Evolutionary conservation across 2,113 vertebrate genomes (phyloP).

Genomic region (Lycocorax pyrrhopterus): DNA sequence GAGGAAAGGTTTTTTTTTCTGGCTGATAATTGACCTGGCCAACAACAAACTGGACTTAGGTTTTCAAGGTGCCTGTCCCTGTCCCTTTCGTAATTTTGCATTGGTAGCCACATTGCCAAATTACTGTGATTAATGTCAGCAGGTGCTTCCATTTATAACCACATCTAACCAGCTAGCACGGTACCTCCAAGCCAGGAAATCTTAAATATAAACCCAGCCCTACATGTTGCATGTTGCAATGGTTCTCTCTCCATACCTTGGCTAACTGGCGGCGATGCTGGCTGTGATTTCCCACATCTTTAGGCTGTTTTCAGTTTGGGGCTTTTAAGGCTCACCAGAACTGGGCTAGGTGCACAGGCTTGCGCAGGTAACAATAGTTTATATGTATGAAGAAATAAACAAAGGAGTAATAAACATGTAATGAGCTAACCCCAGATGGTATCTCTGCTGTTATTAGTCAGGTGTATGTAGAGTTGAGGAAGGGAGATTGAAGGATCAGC

Average conservation of each 20-base stretch:
- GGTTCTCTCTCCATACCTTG: not conserved
- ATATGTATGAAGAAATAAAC: slow-evolving; percentile 51
- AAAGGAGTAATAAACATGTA: slow-evolving; percentile 49
- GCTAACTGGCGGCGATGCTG: not conserved
- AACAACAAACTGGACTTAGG: not conserved
- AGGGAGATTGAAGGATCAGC: not conserved
- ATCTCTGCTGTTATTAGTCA: slow-evolving; percentile 40
- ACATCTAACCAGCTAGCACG: not conserved
- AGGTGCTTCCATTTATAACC: slow-evolving; percentile 36
- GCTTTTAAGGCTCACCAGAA: slow-evolving; percentile 23
- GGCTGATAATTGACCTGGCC: not conserved
- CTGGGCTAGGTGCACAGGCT: not conserved
- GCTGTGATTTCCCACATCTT: not conserved
- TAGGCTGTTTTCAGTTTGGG: slow-evolving; percentile 47
- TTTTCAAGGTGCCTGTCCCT: not conserved
- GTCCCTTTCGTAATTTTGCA: not conserved
- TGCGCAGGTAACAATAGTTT: slow-evolving; percentile 35
- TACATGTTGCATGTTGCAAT: not conserved
- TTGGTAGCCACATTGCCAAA: not conserved
- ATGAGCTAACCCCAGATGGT: slow-evolving; percentile 53
- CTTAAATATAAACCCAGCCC: not conserved
- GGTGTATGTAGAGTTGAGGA: not conserved
- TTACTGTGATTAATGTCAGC: slow-evolving; percentile 17
- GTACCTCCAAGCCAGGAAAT: not conserved
- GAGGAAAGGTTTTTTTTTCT: not conserved